Evolutionary conservation across 2,888 invertebrate species (phyloP).

Genomic region (Fragum whitleyi): DNA sequence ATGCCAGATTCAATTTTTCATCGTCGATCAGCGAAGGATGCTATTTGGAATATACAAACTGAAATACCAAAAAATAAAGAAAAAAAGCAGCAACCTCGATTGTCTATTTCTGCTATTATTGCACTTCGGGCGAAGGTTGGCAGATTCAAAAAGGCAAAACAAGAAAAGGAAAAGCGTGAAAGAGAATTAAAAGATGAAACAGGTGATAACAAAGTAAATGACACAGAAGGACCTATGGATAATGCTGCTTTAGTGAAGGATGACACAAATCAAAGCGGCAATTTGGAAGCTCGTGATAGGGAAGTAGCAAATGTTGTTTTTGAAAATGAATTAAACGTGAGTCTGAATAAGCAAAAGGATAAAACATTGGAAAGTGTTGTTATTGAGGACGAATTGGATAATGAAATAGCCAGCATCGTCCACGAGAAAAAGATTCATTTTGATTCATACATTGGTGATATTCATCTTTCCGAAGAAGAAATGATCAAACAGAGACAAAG

Average conservation of each 20-base stretch:
- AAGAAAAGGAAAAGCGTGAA: constrained; percentile 20
- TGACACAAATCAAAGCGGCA: constrained; percentile 24
- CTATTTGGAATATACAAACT: constrained; percentile 21
- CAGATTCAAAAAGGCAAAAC: constrained; percentile 58
- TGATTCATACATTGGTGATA: constrained; percentile 66
- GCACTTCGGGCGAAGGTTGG: constrained; percentile 57
- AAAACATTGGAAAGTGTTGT: not conserved
- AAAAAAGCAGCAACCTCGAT: constrained; percentile 41
- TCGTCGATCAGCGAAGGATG: constrained; percentile 17
- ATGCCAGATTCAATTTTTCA: constrained; percentile 20
- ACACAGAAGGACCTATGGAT: not conserved
- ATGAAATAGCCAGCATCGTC: constrained; percentile 66
- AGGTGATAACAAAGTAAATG: not conserved
- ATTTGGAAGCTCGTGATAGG: not conserved
- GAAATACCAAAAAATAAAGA: constrained; percentile 11
- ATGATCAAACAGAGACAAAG: constrained; percentile 65
- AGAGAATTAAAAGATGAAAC: constrained; percentile 33
- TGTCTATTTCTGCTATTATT: constrained; percentile 64
- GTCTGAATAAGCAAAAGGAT: constrained; percentile 59
- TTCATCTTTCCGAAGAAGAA: constrained; percentile 74
- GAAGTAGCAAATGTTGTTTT: constrained; percentile 62
- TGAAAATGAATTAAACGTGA: constrained; percentile 77
- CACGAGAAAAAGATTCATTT: constrained; percentile 73
- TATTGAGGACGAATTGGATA: constrained; percentile 52
- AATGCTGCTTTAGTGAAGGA: not conserved